These are phyloP conservation scores for Litocranius walleri DNA, from an alignment of 2,113 vertebrate genomes.

Conservation along the genomic window DNA sequence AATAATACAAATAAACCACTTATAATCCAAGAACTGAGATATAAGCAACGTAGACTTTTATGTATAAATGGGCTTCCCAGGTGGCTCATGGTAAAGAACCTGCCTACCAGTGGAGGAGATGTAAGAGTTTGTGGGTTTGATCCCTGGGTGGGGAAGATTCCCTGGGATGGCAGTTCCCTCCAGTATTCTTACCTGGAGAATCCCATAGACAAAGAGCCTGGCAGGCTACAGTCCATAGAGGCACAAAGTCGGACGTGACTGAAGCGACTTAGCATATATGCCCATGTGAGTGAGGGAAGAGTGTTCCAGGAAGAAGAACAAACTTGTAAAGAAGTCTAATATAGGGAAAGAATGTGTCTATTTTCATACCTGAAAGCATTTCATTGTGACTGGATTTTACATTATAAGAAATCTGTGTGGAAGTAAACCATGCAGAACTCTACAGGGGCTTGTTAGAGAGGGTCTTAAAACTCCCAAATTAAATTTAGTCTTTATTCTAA, in stretches of 20 bases:
- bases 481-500: neutral
- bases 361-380: neutral
- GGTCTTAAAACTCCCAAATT: neutral
- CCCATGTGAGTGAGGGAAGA: neutral
- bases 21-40: neutral
- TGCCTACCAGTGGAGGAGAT: neutral
- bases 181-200: neutral
- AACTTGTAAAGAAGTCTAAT: neutral
- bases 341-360: neutral
- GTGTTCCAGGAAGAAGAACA: neutral
- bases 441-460: neutral
- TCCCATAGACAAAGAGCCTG: neutral
- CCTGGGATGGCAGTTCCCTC: neutral
- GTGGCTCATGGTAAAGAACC: neutral
- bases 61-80: neutral
- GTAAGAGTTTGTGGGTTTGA: neutral
- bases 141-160: neutral
- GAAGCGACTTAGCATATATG: neutral
- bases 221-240: neutral
- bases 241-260: accelerated
- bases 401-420: neutral
- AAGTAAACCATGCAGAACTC: neutral
- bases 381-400: neutral
- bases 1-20: neutral
- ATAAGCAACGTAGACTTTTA: neutral